Percentiles rank a stretch among this genome's conserved stretches.
Conservation (phyloP, 1,140 invertebrate species). For the Eulimnadia texana region DNA sequence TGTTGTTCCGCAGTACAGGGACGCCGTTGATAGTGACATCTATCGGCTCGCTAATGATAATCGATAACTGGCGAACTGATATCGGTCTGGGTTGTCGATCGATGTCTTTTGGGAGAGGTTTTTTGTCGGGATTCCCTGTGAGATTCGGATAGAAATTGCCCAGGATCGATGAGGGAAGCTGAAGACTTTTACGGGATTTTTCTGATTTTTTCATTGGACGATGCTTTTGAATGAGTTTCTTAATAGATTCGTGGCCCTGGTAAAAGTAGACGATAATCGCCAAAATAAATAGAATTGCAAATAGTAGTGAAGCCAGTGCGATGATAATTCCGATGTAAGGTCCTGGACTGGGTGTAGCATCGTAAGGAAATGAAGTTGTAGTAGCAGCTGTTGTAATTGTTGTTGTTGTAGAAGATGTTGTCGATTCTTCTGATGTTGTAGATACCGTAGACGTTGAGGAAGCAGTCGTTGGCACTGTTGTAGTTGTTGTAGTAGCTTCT, state of each 20-base stretch:
- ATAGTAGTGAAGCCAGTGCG: conserved; percentile 8
- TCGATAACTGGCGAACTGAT: background rate
- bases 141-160: background rate
- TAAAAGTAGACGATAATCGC: conserved; percentile 16
- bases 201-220: background rate
- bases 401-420: background rate
- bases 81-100: conserved; percentile 4
- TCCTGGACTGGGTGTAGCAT: conserved; percentile 1
- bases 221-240: conserved; percentile 4
- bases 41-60: conserved; percentile 16
- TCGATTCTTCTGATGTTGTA: background rate
- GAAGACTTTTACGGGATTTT: conserved; percentile 1
- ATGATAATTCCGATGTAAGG: conserved; percentile 13
- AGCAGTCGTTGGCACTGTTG: background rate
- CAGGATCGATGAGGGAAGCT: background rate
- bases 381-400: conserved; percentile 1
- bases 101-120: background rate
- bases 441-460: background rate
- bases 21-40: conserved; percentile 17
- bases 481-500: background rate
- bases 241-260: conserved; percentile 9
- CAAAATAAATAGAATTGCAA: conserved; percentile 11
- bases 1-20: conserved; percentile 2
- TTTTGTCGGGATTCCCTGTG: background rate
- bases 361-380: background rate